Percentiles rank a stretch among this genome's conserved stretches.
phyloP scores from a whole-genome alignment of 2,113 vertebrate species.

The Orientallactaga bullata region DNA sequence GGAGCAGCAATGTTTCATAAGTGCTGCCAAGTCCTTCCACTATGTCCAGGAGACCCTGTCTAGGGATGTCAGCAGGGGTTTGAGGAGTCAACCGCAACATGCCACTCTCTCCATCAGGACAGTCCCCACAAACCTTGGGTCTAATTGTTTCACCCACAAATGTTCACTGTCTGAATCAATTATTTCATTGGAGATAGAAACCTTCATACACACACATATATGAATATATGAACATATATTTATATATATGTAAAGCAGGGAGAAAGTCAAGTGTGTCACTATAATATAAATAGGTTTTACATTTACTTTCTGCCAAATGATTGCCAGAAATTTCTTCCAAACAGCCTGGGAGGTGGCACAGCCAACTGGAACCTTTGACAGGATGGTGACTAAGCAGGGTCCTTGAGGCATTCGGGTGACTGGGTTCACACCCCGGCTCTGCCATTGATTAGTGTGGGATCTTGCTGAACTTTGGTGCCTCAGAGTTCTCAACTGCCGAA shows the following conservation, averaged over 20 bases:
- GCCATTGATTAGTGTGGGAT: not conserved
- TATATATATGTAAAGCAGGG: not conserved
- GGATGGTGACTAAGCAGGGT: not conserved
- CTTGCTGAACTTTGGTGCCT: not conserved
- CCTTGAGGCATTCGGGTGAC: fast-evolving
- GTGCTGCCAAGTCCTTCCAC: no score
- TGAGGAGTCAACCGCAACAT: not conserved
- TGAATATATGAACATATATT: no score
- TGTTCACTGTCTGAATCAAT: not conserved
- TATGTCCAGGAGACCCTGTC: not conserved
- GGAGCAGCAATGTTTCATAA: fast-evolving
- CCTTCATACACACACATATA: no score
- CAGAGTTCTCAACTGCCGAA: not conserved
- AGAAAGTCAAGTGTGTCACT: not conserved
- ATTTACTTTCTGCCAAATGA: not conserved
- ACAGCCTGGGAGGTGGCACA: not conserved
- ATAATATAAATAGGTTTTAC: not conserved
- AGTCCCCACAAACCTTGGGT: not conserved
- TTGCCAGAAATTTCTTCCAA: not conserved
- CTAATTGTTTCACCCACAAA: not conserved
- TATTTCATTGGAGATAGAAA: not conserved
- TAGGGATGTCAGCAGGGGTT: fast-evolving
- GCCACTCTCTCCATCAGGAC: not conserved
- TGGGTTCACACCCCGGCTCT: not conserved
- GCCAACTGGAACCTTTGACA: not conserved